A percentile compares a stretch with the other conserved stretches of the same genome.
phyloP scores from a whole-genome alignment of 1,140 invertebrate genomes.

The Hirudo medicinalis region DNA sequence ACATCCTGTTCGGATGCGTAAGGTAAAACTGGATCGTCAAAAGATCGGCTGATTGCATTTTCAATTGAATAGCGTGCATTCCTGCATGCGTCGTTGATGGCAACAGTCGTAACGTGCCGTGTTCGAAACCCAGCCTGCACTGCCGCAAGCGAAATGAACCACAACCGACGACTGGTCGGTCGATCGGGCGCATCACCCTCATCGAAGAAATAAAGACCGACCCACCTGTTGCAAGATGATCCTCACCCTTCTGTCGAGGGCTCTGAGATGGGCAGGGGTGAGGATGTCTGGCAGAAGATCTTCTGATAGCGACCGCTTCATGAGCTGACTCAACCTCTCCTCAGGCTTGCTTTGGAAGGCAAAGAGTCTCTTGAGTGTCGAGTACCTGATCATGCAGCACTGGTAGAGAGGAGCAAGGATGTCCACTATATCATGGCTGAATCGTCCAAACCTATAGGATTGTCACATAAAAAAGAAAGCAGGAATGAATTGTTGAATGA shows the following conservation, averaged over 20 bases:
- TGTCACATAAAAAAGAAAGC: background rate
- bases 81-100: no score
- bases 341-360: slow-evolving; percentile 47
- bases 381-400: slow-evolving; percentile 68
- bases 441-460: slow-evolving; percentile 62
- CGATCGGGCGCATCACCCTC: no score
- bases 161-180: no score
- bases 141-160: no score
- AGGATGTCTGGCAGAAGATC: slow-evolving; percentile 75
- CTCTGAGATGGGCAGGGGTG: slow-evolving; percentile 71
- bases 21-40: no score
- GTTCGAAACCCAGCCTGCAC: no score
- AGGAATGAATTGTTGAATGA: no score
- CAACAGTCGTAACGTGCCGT: no score
- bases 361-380: slow-evolving; percentile 58
- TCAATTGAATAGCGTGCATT: no score
- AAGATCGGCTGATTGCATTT: no score
- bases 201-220: no score
- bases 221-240: slow-evolving; percentile 43
- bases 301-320: slow-evolving; percentile 59
- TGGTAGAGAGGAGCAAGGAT: slow-evolving; percentile 84
- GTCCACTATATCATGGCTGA: slow-evolving; percentile 77
- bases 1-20: no score
- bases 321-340: slow-evolving; percentile 57
- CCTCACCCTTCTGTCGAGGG: slow-evolving; percentile 69